Base-by-base conservation (phyloP, 2,113 vertebrate species). In the Lontra canadensis region DNA sequence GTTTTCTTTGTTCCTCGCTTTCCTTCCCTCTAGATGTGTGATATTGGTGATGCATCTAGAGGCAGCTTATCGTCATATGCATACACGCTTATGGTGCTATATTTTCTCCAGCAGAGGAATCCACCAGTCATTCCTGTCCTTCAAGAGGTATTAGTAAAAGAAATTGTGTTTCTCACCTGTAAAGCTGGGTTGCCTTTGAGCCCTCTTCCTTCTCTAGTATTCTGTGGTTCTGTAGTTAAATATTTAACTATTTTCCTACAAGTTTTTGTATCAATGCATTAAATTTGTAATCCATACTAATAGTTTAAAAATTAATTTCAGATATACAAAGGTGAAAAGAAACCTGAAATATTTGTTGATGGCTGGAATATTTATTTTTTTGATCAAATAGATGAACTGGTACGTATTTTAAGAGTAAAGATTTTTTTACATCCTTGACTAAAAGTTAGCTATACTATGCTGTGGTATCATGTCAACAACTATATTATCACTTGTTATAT, bases 21-120 rank as follows among this genome's bases (percentile, higher is more conserved):
- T 76, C 85, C 49, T 76, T 93, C 92, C 89, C 96, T 97, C 73
- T 96, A 99, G 99, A 99, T 99, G 97, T 99, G 99, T 87, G 99
- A 99, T 90, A 99, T 99, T 61, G 99, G 99, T 31, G 99, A 99
- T 81, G 99, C 99, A 20, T 99, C 99, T 18, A 99, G 99, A 96
- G 99, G 99, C 93, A 99, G 99, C 97, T 99, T 99, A 36, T 99
- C 99, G 0, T 99, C 99, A 84, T 99, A 99, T 0, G 99, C 99
- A 0, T 99, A 99, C 98, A 99, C 99, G n/a, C 99, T 99, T 94
- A 99, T 99, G 99, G 99, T 99, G 98, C 99, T 99, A 11, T 99
- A 99, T 98, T 99, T 99, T 97, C 99, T 99, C 57, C 99, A 99
- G 89, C 99, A 99, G 97, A 99, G 99, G 98, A 99, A 98, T 69